A percentile compares a stretch with the other conserved stretches of the same genome.
phyloP scores from a whole-genome alignment of 1,140 invertebrate species.

The Plectrocnemia conspersa region DNA sequence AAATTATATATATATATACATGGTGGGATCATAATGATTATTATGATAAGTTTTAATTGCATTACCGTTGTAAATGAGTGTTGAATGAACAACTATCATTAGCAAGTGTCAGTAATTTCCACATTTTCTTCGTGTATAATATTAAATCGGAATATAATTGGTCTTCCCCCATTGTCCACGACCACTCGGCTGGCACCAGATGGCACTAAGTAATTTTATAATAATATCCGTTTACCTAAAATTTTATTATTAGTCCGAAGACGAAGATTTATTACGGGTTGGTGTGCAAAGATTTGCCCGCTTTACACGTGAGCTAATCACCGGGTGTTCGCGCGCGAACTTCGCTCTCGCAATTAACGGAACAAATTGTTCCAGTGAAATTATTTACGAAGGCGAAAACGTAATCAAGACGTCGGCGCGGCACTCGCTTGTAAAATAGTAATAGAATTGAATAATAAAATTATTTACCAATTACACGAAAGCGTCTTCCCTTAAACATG shows the following conservation, averaged over 20 bases:
- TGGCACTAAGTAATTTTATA: slow-evolving; percentile 22
- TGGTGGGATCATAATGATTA: too few species aligned
- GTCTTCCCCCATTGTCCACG: neutral
- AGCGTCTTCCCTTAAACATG: too few species aligned
- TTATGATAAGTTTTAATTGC: too few species aligned
- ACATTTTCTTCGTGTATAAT: too few species aligned
- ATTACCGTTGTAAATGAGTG: too few species aligned
- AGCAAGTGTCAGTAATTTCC: slow-evolving; percentile 3
- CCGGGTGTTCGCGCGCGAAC: neutral
- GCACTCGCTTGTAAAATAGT: neutral
- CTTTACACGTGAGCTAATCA: too few species aligned
- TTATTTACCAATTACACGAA: too few species aligned
- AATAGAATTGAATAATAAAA: too few species aligned
- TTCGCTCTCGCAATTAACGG: neutral
- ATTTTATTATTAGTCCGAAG: slow-evolving; percentile 1
- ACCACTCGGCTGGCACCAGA: slow-evolving; percentile 16
- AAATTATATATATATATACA: too few species aligned
- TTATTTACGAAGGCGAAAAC: neutral
- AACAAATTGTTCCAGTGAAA: neutral
- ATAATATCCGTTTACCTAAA: slow-evolving; percentile 2
- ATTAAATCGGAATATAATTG: slow-evolving; percentile 2
- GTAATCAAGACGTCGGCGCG: neutral
- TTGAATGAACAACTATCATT: slow-evolving; percentile 5
- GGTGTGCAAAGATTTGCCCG: slow-evolving; percentile 6
- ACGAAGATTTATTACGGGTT: slow-evolving; percentile 15